Base-by-base conservation (phyloP, 2,113 vertebrate genomes). In the Heterocephalus glaber region DNA sequence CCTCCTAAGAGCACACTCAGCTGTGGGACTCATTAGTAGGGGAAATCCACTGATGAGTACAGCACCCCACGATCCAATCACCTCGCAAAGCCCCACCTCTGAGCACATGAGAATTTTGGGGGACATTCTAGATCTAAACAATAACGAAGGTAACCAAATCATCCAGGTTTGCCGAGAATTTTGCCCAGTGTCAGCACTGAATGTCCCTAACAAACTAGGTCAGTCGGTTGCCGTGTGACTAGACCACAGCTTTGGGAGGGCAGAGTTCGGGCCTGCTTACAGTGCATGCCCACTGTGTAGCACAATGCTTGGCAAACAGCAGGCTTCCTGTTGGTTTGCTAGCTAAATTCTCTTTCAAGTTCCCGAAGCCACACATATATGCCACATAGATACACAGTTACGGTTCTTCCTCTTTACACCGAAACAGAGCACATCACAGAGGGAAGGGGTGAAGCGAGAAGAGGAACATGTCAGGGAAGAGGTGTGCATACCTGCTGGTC, bases 371-470 rank as follows among this genome's bases (percentile, higher is more conserved):
- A 49, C 24, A 83, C 10, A 30, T 26, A 10, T 38, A 47, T 2
- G 2, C 24, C 38, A 77, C 22, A 16, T 19, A 5, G 1, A 66
- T 4, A 28, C 19, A 38, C 24, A 28, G 41, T 22, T 7, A 5
- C 0, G 14, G 80, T 30, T 89, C 30, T 10, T 86, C 12, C 54
- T 58, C 33, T 85, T 44, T 41, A 20, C 30, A 38, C 12, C 0
- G 63, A 94, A 96, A 93, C 66, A 92, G 61, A 92, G 66, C 74
- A 35, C 26, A 12, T 35, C 74, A 89, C 54, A 66, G 72, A 94
- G 56, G 72, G 52, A 17, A 83, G 89, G 60, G 85, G 4, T 49
- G 5, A 38, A 84, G 63, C 12, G 24, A 76, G 70, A 60, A 41
- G 30, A 41, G 30, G 14, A 77, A 14, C 13, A 56, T 0, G 1